Evolutionary conservation across 1,140 invertebrate species (phyloP).

Genomic region (Campodea augens): DNA sequence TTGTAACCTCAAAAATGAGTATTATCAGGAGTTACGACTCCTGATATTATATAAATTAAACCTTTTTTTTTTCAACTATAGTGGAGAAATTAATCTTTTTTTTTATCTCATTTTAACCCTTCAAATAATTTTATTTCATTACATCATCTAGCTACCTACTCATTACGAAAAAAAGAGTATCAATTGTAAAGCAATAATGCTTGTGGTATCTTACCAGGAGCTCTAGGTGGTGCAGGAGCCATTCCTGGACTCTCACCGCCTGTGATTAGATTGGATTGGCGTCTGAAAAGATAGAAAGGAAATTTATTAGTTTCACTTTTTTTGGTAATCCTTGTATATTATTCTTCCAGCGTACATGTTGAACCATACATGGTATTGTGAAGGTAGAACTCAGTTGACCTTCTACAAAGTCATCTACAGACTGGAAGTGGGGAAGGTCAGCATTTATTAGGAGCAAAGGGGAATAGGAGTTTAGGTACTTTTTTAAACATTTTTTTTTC

Average conservation of each 20-base stretch:
- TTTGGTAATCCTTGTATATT: no score
- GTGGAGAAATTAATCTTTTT: not conserved
- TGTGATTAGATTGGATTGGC: slow-evolving; percentile 19
- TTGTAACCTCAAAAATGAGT: not conserved
- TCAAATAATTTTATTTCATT: no score
- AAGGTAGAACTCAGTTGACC: no score
- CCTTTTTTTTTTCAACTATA: not conserved
- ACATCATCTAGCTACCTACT: no score
- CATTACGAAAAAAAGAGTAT: not conserved
- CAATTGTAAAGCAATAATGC: not conserved
- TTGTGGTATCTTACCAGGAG: not conserved
- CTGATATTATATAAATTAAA: not conserved
- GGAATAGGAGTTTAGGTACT: no score
- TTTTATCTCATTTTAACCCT: no score
- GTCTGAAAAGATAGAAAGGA: slow-evolving; percentile 16
- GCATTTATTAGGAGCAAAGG: no score
- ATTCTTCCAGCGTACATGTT: no score
- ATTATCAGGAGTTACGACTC: not conserved
- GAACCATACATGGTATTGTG: no score
- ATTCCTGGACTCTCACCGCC: slow-evolving; percentile 8
- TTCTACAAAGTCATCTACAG: no score
- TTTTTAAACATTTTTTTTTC: no score
- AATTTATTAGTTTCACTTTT: slow-evolving; percentile 5
- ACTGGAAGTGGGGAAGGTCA: no score
- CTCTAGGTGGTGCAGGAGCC: slow-evolving; percentile 7